Base-by-base conservation (phyloP, 2,888 invertebrate genomes). In the Conchocele bisecta region DNA sequence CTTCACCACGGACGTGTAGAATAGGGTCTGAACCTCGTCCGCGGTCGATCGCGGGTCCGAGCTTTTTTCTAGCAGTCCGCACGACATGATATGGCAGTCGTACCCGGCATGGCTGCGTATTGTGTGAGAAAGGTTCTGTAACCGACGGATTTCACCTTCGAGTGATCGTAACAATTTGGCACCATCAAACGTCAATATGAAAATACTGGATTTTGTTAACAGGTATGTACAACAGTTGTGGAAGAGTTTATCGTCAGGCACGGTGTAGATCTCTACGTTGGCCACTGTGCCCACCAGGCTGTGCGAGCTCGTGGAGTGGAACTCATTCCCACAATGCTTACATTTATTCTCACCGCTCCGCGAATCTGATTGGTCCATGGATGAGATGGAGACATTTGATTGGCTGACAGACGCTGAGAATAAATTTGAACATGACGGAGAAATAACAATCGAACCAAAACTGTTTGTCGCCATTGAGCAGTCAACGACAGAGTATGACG, bases 121-220 rank as follows among this genome's bases (percentile, higher is more conserved):
- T 15, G 79, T 81, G 59, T 84, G 84, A 29, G 83, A 76, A 67
- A 83, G 68, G 46, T 79, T 78, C 39, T 81, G 79, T n/a, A 86
- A 60, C n/a, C 78, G 65, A 13, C 64, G 48, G 35, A 83, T 82
- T 61, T 86, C 86, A 11, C 59, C 59, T 22, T 77, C 60, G 24
- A 82, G 60, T 42, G 79, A 77, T 33, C 79, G 71, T n/a, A 83
- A 60, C 20, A 86, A 57, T 70, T 81, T 86, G 29, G 66, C 79
- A 17, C 82, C 81, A 70, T 84, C 79, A 73, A 86, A 86, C 7
- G 84, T 83, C 51, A 86, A 66, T 29, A 86, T 61, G 63, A 86
- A 81, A 26, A 86, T 53, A 58, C 79, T 78, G 33, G 76, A 75
- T 41, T 82, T 74, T 33, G 83, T 82, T 37, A 86, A 83, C 31